phyloP scores from a whole-genome alignment of 2,797 vertebrate species.

The Cephalopachus bancanus region DNA sequence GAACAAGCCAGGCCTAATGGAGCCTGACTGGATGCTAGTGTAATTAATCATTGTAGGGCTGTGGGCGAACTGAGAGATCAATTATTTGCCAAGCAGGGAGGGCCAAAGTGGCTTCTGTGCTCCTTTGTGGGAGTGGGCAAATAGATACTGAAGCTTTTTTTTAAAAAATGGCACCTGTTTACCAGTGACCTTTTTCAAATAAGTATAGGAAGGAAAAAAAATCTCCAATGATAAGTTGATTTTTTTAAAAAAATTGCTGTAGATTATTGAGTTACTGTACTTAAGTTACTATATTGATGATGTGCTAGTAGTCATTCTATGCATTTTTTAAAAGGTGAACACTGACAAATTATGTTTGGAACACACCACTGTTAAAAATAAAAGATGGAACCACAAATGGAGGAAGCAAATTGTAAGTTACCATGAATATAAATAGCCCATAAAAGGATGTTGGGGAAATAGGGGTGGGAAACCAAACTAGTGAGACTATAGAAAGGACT shows the following conservation, averaged over 20 bases:
- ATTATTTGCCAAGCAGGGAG: background rate
- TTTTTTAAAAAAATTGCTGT: slow-evolving; percentile 24
- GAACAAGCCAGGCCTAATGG: background rate
- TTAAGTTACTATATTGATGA: background rate
- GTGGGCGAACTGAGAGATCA: background rate
- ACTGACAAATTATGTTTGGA: slow-evolving; percentile 39
- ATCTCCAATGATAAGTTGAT: slow-evolving; percentile 13
- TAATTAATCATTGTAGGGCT: background rate
- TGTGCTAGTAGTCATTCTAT: background rate
- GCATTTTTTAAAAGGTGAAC: slow-evolving; percentile 12
- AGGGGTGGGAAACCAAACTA: background rate
- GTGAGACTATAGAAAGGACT: slow-evolving; percentile 16
- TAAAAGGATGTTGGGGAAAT: background rate
- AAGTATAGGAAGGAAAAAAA: background rate
- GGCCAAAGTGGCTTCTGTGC: background rate
- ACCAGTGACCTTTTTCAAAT: slow-evolving; percentile 37
- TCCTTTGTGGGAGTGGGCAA: slow-evolving; percentile 18
- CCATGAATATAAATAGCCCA: background rate
- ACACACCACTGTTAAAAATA: slow-evolving; percentile 53
- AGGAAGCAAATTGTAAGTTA: slow-evolving; percentile 49
- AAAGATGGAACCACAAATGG: slow-evolving; percentile 18
- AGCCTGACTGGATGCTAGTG: background rate
- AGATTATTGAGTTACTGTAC: slow-evolving; percentile 33
- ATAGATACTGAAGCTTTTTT: background rate
- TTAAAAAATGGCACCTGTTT: slow-evolving; percentile 28